phyloP scores from a whole-genome alignment of 23 tunicate species.

The Halocynthia aurantium region DNA sequence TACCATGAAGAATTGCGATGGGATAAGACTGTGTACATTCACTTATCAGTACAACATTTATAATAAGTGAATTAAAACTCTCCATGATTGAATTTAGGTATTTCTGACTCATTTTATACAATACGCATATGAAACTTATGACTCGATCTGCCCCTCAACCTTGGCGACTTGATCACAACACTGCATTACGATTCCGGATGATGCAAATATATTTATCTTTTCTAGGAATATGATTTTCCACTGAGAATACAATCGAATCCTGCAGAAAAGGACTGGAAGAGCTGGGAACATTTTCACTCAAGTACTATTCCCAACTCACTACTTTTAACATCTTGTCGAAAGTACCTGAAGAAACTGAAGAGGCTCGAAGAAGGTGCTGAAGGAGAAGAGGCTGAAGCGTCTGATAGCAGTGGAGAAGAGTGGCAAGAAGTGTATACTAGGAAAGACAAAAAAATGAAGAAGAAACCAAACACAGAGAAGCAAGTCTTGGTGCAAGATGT shows the following conservation, averaged over 20 bases:
- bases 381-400: neutral
- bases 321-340: neutral
- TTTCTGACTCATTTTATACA: no score
- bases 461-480: no score
- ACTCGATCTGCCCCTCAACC: no score
- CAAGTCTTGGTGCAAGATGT: no score
- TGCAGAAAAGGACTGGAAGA: constrained; percentile 5
- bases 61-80: no score
- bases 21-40: no score
- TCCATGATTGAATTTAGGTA: no score
- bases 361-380: constrained; percentile 1
- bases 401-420: neutral
- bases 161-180: neutral
- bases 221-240: constrained; percentile 8
- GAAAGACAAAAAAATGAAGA: neutral
- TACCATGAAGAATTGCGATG: neutral
- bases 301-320: constrained; percentile 17
- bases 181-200: neutral
- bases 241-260: constrained; percentile 13
- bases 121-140: no score
- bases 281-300: neutral
- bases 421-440: constrained; percentile 7
- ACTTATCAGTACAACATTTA: no score
- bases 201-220: neutral
- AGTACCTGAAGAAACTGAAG: neutral